phyloP scores from a whole-genome alignment of 53 echinoderm and acorn worm genomes.

The Apostichopus leukothele region DNA sequence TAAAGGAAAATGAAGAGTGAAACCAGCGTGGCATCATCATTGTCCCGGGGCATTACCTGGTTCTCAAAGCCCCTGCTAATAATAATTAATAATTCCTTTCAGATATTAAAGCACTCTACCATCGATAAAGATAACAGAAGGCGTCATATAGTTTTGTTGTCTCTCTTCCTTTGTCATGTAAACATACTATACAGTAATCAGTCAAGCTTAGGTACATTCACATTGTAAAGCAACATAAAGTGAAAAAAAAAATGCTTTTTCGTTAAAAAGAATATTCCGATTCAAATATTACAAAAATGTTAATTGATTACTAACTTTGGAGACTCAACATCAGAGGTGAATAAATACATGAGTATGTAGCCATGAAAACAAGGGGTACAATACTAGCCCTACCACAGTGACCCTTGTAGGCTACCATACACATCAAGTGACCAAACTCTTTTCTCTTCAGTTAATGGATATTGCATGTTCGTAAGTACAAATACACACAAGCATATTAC shows the following conservation, averaged over 20 bases:
- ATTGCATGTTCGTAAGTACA: background rate
- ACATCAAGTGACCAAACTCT: background rate
- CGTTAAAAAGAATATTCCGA: background rate
- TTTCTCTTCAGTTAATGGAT: too few relatives aligned
- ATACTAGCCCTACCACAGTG: slow-evolving; percentile 19
- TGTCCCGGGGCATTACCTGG: too few relatives aligned
- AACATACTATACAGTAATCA: slow-evolving; percentile 51
- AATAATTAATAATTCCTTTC: too few relatives aligned
- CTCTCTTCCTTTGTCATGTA: slow-evolving; percentile 36
- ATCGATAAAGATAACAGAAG: background rate
- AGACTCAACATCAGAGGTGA: background rate
- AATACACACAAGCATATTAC: background rate
- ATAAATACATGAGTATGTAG: slow-evolving; percentile 31
- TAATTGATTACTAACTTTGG: background rate
- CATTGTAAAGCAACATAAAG: slow-evolving; percentile 44
- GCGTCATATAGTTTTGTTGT: background rate
- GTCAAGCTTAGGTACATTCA: slow-evolving; percentile 45
- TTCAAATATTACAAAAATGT: slow-evolving; percentile 49
- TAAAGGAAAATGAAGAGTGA: too few relatives aligned
- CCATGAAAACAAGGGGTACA: slow-evolving; percentile 37
- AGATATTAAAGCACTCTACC: too few relatives aligned
- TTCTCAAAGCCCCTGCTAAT: too few relatives aligned
- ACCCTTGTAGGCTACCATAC: background rate
- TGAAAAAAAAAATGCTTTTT: slow-evolving; percentile 5
- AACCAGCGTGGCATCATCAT: too few relatives aligned